Evolutionary conservation across 1,140 invertebrate genomes (phyloP), one percentile per base, ranked within the genome.

Genomic region (Drosophila carrolli): DNA sequence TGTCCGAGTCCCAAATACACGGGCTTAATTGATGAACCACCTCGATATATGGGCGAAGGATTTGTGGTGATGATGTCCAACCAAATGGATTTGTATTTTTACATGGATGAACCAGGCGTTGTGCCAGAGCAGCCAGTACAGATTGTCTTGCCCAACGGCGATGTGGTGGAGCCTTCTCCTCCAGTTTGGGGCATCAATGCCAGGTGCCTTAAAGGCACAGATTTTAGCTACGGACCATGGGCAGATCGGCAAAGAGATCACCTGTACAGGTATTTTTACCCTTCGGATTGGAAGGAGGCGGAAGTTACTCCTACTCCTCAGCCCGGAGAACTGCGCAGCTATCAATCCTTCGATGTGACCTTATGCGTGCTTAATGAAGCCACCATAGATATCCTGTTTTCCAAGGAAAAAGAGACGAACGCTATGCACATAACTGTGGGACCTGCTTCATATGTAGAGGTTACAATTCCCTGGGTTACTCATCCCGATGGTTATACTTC

Each of bases 201-300:
- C 16, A 98, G 98, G 92, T 99, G 98, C 94, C 97, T 98, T 2
- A 98, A 99, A 94, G 98, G 95, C 23, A 99, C 98, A 0, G 97
- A 99, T 91, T 98, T 99, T 80, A 98, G 98, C 92, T 99, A 99
- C 89, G 98, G 98, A 2, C 98, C 99, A 5, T 99, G 98, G 98
- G 98, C 98, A 6, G 98, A 99, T 92, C 94, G 98, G 44, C 98
- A 99, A 92, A 94, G 98, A 63, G 98, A 99, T 92, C 96, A 98
- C 93, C 93, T 99, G 14, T 99, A 97, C 92, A 98, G 96, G 93
- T 99, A 99, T 92, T 99, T 99, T 92, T 99, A 97, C 92, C 98
- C 98, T 4, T 96, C 97, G 65, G 97, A 98, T 92, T 98, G 96
- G 93, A 95, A 96, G 81, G 94, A 95, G 48, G 93, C 96, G 66